Percentiles rank a stretch among this genome's conserved stretches.
These are phyloP conservation scores for Strigamia maritima DNA, from an alignment of 2,888 invertebrate genomes.

Conservation along the genomic window DNA sequence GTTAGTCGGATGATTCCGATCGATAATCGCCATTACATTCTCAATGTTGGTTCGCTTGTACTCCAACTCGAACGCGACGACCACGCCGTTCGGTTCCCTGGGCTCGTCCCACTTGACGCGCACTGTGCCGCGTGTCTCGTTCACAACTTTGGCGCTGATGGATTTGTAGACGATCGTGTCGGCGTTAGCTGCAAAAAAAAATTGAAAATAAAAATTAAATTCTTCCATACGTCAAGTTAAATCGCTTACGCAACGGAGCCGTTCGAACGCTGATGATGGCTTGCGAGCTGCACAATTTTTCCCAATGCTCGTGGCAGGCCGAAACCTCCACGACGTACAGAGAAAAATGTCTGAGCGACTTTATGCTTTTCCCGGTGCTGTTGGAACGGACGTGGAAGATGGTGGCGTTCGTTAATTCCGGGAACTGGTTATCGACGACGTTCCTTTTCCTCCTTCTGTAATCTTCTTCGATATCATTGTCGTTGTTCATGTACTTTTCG, in stretches of 20 bases:
- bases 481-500: neutral
- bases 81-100: conserved; percentile 76
- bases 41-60: conserved; percentile 65
- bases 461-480: neutral
- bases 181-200: conserved; percentile 60
- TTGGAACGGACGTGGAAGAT: neutral
- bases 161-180: conserved; percentile 62
- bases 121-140: conserved; percentile 59
- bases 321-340: conserved; percentile 64
- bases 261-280: conserved; percentile 52
- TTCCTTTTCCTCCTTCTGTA: neutral
- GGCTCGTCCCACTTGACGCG: conserved; percentile 79
- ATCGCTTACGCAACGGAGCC: conserved; percentile 52
- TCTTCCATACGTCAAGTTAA: neutral
- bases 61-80: conserved; percentile 77
- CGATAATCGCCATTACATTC: too few relatives aligned
- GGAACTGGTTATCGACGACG: neutral
- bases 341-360: conserved; percentile 69
- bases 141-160: conserved; percentile 51
- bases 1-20: too few relatives aligned
- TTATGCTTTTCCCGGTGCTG: neutral
- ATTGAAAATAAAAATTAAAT: neutral
- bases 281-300: conserved; percentile 50
- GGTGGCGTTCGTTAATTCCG: neutral
- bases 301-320: conserved; percentile 40